These are phyloP conservation scores for Cinara cedri DNA, from an alignment of 2,888 invertebrate species.

Conservation along the genomic window DNA sequence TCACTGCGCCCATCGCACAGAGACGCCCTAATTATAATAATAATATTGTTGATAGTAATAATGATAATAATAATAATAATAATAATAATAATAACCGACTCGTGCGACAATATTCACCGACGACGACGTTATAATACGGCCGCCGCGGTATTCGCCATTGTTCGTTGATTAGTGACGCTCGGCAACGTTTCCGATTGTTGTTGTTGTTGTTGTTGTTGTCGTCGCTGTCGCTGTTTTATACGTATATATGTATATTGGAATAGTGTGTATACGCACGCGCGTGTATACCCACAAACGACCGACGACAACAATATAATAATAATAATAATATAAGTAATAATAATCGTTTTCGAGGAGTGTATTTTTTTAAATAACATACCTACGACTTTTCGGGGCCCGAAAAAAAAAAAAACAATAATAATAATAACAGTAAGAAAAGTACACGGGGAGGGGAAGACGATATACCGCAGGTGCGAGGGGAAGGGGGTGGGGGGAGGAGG, in stretches of 20 bases:
- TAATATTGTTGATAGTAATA: neutral
- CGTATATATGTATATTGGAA: no score
- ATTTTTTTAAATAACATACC: neutral
- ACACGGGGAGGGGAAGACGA: no score
- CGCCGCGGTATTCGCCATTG: conserved; percentile 53
- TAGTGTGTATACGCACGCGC: no score
- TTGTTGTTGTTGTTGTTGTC: no score
- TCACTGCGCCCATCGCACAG: neutral
- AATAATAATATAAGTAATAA: no score
- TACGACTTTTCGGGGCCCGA: neutral
- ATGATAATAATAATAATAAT: neutral
- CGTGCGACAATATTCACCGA: conserved; percentile 50
- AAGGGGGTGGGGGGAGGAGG: neutral
- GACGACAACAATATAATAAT: neutral
- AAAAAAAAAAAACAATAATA: conserved; percentile 12
- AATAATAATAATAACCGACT: conserved; percentile 27
- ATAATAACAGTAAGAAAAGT: conserved; percentile 15
- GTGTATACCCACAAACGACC: neutral
- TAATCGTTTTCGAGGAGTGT: conserved; percentile 51
- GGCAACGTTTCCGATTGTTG: conserved; percentile 54
- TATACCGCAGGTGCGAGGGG: neutral
- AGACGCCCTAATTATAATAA: conserved; percentile 28
- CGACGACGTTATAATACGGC: conserved; percentile 1
- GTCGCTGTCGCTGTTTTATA: no score
- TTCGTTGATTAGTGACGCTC: conserved; percentile 55